Evolutionary conservation across 2,113 vertebrate species (phyloP).

Genomic region (Dasyurus viverrinus): DNA sequence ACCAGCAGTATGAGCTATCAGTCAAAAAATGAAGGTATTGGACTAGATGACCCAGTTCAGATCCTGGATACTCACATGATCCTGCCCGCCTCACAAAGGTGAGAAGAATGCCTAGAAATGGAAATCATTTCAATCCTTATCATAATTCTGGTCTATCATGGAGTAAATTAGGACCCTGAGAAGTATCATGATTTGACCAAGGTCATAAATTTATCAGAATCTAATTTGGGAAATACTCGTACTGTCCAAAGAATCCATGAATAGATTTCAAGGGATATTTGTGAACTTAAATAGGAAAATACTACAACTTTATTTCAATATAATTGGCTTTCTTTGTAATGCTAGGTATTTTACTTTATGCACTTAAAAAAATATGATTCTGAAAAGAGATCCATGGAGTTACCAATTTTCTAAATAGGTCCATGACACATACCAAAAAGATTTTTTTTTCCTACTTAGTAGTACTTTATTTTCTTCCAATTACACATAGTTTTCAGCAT

Average conservation of each 20-base stretch:
- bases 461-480: too few species aligned
- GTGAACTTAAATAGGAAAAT: background rate
- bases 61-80: background rate
- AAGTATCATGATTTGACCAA: background rate
- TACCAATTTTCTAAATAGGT: background rate
- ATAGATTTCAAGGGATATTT: background rate
- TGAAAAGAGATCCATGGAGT: background rate
- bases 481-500: too few species aligned
- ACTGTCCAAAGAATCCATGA: background rate
- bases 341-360: background rate
- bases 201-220: background rate
- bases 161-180: background rate
- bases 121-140: background rate
- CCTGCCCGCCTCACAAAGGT: background rate
- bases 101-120: background rate
- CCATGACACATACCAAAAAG: background rate
- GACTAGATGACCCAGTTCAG: background rate
- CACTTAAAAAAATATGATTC: background rate
- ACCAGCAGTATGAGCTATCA: background rate
- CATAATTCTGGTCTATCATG: background rate
- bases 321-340: background rate
- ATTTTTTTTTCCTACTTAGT: background rate
- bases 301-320: background rate
- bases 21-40: background rate
- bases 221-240: background rate